Evolutionary conservation across 2,113 vertebrate genomes (phyloP).

Genomic region (Agapornis roseicollis): DNA sequence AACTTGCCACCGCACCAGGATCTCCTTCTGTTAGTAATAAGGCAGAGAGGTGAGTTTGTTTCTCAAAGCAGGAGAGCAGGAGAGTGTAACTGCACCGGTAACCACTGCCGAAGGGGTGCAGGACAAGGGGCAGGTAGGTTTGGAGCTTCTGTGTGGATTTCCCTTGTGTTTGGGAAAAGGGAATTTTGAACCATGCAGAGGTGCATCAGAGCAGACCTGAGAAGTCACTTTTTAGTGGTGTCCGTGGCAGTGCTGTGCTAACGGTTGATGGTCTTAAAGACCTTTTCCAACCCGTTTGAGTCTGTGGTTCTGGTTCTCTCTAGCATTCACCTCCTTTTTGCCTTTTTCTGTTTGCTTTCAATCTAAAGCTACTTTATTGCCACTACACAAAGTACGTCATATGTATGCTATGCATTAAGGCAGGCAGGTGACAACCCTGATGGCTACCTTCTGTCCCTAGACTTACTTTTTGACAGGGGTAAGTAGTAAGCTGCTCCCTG

Average conservation of each 20-base stretch:
- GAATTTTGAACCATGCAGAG: not conserved
- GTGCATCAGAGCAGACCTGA: not conserved
- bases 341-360: not conserved
- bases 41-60: not conserved
- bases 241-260: not conserved
- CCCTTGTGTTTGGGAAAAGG: not conserved
- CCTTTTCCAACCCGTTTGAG: not conserved
- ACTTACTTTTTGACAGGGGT: not conserved
- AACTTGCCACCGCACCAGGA: not conserved
- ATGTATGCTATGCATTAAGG: not conserved
- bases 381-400: not conserved
- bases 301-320: not conserved
- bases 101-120: not conserved
- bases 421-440: not conserved
- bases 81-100: not conserved
- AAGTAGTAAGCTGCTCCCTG: not conserved
- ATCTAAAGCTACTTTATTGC: not conserved
- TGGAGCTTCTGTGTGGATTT: not conserved
- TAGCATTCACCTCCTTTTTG: not conserved
- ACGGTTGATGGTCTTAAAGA: not conserved
- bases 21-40: not conserved
- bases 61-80: not conserved
- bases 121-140: accelerated
- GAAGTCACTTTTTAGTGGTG: not conserved
- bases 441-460: not conserved